Evolutionary conservation across 2,888 invertebrate species (phyloP), one percentile per base, ranked within the genome.

Genomic region (Scaptomyza flava): DNA sequence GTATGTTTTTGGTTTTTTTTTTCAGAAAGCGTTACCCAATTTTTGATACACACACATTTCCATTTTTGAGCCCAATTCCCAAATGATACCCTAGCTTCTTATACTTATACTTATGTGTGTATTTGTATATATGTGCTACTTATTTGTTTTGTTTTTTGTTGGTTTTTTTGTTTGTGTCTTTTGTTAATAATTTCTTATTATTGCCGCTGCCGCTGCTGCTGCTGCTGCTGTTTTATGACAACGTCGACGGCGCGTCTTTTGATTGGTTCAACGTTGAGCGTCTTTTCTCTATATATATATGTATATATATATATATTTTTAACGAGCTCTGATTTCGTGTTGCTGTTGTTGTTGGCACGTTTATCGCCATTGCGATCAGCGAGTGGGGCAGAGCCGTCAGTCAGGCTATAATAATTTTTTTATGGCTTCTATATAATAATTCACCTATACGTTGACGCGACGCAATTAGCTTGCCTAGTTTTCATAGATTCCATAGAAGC

Each of bases 391-490:
- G 60, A 76, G 84, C 75, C 71, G 68, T 71, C 68, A 67, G 65
- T 68, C 76, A 41, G 68, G 68, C 68, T 77, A 85, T 80, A 63
- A 63, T 63, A 63, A 71, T 72, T 79, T 81, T 77, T 79, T 66
- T 82, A 72, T 74, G 68, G 79, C 81, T 82, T 82, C 81, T 84
- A 87, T 81, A 86, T 84, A 82, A 85, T 85, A 85, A 87, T 84
- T 85, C 87, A 85, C 82, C 87, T 84, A 84, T 84, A 81, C 85
- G 83, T 65, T 79, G 85, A 79, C 81, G 72, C 76, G 56, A 60
- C 68, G 80, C 85, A 85, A 85, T 85, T 85, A 85, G 82, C 68
- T 74, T 84, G 72, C 77, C 75, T 71, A 72, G 77, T 71, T 70
- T 66, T 69, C 72, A 75, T 79, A 82, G 80, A 82, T 85, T 80